Evolutionary conservation across 2,797 vertebrate species (phyloP).

Genomic region (Acrossocheilus fasciatus): DNA sequence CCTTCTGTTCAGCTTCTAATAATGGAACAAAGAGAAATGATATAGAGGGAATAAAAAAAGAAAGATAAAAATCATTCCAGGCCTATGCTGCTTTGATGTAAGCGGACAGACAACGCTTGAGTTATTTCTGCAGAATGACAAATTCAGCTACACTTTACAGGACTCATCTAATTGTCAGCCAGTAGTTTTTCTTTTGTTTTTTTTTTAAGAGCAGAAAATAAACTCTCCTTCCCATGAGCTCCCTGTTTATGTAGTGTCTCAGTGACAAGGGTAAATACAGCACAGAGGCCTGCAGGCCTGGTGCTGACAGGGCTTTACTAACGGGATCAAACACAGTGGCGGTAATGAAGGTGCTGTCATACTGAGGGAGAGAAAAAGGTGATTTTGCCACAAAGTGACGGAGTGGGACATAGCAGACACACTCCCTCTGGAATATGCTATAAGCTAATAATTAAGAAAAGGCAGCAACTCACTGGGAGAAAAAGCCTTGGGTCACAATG

Average conservation of each 20-base stretch:
- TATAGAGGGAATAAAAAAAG: slow-evolving; percentile 22
- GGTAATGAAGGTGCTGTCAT: slow-evolving; percentile 50
- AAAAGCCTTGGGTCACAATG: slow-evolving; percentile 29
- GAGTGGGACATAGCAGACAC: slow-evolving; percentile 41
- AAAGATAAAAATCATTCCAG: slow-evolving; percentile 21
- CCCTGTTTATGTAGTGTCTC: slow-evolving; percentile 12
- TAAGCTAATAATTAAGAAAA: slow-evolving; percentile 34
- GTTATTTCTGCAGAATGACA: slow-evolving; percentile 51
- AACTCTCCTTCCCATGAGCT: slow-evolving; percentile 36
- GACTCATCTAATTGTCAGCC: slow-evolving; percentile 48
- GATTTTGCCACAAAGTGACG: slow-evolving; percentile 43
- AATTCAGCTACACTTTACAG: slow-evolving; percentile 27
- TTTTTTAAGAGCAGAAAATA: slow-evolving; percentile 42
- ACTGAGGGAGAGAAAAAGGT: slow-evolving; percentile 34
- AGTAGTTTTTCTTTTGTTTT: not conserved
- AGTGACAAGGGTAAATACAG: slow-evolving; percentile 40
- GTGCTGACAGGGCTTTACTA: slow-evolving; percentile 26
- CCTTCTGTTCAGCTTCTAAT: slow-evolving; percentile 57
- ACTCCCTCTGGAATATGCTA: slow-evolving; percentile 13
- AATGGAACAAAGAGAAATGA: slow-evolving; percentile 53
- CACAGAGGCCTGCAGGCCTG: slow-evolving; percentile 23
- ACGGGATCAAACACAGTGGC: slow-evolving; percentile 15
- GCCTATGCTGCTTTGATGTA: slow-evolving; percentile 48
- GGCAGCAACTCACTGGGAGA: not conserved
- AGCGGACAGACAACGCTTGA: slow-evolving; percentile 44